Conservation (phyloP, 2,113 vertebrate species). For the Corythornis madagascariensis region DNA sequence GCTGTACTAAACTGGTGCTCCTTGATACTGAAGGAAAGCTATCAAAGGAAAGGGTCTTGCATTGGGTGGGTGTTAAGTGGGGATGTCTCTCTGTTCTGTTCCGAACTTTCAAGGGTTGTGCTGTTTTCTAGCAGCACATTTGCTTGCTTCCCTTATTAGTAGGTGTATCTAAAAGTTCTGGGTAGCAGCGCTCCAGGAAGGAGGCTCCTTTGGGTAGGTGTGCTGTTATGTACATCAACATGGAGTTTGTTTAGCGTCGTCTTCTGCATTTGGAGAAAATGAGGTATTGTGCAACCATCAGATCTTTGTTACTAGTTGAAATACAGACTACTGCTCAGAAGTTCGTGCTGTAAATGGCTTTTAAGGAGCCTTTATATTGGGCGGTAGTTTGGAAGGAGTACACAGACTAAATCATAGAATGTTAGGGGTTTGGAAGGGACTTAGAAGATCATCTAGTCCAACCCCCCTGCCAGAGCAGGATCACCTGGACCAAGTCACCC, state of each 20-base stretch:
- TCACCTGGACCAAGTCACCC: too few species aligned
- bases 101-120: not conserved
- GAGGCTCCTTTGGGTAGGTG: not conserved
- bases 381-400: not conserved
- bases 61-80: not conserved
- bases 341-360: rapidly evolving
- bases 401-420: rapidly evolving
- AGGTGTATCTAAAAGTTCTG: not conserved
- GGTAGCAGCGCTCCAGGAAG: not conserved
- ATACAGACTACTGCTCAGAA: not conserved
- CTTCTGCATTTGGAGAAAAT: not conserved
- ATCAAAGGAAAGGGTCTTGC: not conserved
- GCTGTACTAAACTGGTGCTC: not conserved
- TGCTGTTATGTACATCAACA: rapidly evolving
- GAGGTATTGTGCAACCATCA: not conserved
- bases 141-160: not conserved
- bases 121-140: not conserved
- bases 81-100: not conserved
- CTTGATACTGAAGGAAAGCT: not conserved
- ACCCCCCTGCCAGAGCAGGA: too few species aligned
- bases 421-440: too few species aligned
- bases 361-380: not conserved
- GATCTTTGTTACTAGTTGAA: not conserved
- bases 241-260: not conserved
- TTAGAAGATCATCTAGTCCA: too few species aligned